A percentile compares a stretch with the other conserved stretches of the same genome.
Conservation (phyloP, 2,888 invertebrate species). For the Calliphora vomitoria region DNA sequence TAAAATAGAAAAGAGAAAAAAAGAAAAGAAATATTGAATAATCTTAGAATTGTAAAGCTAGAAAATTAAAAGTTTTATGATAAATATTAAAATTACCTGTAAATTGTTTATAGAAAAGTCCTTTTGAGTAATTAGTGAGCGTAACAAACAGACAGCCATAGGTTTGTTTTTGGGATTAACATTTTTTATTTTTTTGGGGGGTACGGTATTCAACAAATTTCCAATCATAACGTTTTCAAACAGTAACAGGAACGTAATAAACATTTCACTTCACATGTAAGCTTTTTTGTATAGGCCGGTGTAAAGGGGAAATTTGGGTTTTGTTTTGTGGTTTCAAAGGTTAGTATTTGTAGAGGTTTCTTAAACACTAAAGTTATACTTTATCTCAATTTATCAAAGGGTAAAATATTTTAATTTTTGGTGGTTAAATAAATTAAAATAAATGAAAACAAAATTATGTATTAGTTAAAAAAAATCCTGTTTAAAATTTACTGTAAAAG, state of each 20-base stretch:
- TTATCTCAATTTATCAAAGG: background rate
- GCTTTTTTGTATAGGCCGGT: background rate
- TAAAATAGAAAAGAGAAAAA: slow-evolving; percentile 40
- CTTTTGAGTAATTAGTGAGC: slow-evolving; percentile 21
- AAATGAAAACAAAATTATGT: slow-evolving; percentile 18
- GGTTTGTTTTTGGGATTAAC: slow-evolving; percentile 1
- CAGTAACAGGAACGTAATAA: slow-evolving; percentile 49
- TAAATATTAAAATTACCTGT: slow-evolving; percentile 50
- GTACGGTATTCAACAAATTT: slow-evolving; percentile 32
- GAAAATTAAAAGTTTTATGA: too few species aligned
- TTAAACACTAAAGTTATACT: slow-evolving; percentile 43
- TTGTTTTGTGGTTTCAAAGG: background rate
- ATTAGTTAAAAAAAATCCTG: slow-evolving; percentile 37
- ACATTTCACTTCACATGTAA: slow-evolving; percentile 40
- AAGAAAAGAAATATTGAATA: background rate
- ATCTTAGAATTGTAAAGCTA: too few species aligned
- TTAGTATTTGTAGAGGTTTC: slow-evolving; percentile 28
- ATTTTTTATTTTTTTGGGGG: background rate
- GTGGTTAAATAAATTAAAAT: slow-evolving; percentile 30
- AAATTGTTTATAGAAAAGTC: background rate
- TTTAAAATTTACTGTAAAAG: slow-evolving; percentile 81
- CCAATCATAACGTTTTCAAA: slow-evolving; percentile 51
- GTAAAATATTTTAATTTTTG: slow-evolving; percentile 49
- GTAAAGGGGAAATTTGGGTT: background rate
- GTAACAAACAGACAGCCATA: slow-evolving; percentile 28